Conservation (phyloP, 1,140 invertebrate genomes). For the Triops longicaudatus region DNA sequence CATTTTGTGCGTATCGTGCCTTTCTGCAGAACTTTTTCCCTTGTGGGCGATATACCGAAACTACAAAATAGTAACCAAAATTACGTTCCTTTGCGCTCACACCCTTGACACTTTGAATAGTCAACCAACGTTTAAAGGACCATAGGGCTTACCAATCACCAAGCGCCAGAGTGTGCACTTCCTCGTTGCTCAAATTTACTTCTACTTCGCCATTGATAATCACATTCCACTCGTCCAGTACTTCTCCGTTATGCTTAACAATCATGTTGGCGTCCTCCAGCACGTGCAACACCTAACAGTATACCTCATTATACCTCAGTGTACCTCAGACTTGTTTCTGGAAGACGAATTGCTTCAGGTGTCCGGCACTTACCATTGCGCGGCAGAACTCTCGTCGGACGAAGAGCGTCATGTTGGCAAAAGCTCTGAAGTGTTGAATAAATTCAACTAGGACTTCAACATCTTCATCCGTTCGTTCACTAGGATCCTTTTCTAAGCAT, state of each 20-base stretch:
- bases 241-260: slow-evolving; percentile 95
- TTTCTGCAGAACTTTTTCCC: slow-evolving; percentile 88
- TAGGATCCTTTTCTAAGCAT: slow-evolving; percentile 93
- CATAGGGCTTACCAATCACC: slow-evolving; percentile 70
- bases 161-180: slow-evolving; percentile 72
- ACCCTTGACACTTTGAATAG: too few species aligned
- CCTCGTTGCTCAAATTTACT: slow-evolving; percentile 62
- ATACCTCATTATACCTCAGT: too few species aligned
- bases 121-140: too few species aligned
- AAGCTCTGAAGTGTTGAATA: slow-evolving; percentile 93
- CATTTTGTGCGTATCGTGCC: slow-evolving; percentile 93
- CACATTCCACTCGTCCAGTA: slow-evolving; percentile 98
- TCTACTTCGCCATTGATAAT: slow-evolving; percentile 96
- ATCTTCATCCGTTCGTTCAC: slow-evolving; percentile 86
- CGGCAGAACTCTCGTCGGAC: slow-evolving; percentile 81
- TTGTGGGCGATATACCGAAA: slow-evolving; percentile 92
- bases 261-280: slow-evolving; percentile 93
- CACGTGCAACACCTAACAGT: slow-evolving; percentile 70
- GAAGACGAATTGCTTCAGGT: too few species aligned
- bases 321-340: too few species aligned
- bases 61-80: slow-evolving; percentile 39
- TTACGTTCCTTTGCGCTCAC: not conserved
- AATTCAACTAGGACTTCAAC: slow-evolving; percentile 93
- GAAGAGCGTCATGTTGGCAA: slow-evolving; percentile 84
- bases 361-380: slow-evolving; percentile 60